Evolutionary conservation across 2,888 invertebrate species (phyloP), one percentile per base, ranked within the genome.

Genomic region (Drosophila austrosaltans): DNA sequence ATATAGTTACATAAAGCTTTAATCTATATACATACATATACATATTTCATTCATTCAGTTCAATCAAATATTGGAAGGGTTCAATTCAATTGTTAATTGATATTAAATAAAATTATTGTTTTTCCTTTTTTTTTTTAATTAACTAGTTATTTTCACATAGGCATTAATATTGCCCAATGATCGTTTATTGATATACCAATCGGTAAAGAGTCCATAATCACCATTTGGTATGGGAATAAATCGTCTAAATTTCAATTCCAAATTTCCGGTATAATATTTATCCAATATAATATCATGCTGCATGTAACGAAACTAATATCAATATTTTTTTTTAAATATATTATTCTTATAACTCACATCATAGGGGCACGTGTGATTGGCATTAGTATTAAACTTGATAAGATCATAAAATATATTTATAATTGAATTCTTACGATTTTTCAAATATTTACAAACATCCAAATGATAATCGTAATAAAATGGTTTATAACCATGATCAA

Each of bases 251-350:
- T 20, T 22, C 5, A 6, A n/a, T 0, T 77, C 56, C 25, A 60
- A 58, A 53, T 53, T 3, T 1, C 56, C 63, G 6, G 54, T 59
- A 39, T 39, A 65, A 1, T 70, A 7, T 42, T 61, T 69, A 6
- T 67, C 65, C 0, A 77, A 0, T 10, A 63, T 58, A 2, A 70
- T 0, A 39, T 77, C 77, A 3, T 76, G 53, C 61, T 74, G 1
- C 20, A 16, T 16, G 16, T 16, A 16, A 16, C 16, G 16, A 16
- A 16, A 16, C 16, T 16, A 16, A 16, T 16, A 16, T 16, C 16
- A 16, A 16, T 16, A 36, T 36, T 36, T 10, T 8, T 36, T 36
- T 2, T 8, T 36, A 36, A n/a, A 8, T 53, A 6, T 16, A 16
- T 16, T 16, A 16, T 16, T 16, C 16, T 36, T 36, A 8, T 30